Percentiles rank a stretch among this genome's conserved stretches.
Conservation (phyloP, 2,113 vertebrate genomes). For the Coryphaenoides rupestris region DNA sequence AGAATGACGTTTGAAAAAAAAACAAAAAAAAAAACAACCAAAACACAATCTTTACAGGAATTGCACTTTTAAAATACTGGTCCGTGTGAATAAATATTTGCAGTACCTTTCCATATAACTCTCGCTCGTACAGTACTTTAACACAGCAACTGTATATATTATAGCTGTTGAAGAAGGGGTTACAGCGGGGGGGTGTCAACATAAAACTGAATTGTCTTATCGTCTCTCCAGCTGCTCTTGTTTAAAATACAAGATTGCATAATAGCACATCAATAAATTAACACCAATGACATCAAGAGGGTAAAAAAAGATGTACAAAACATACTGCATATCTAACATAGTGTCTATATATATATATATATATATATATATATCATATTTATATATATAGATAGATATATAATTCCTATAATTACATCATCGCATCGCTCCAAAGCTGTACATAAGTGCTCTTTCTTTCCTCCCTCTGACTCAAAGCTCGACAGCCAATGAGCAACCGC, state of each 20-base stretch:
- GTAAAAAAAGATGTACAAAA: slow-evolving; percentile 71
- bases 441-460: slow-evolving; percentile 51
- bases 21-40: too few species aligned
- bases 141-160: slow-evolving; percentile 62
- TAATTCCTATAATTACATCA: slow-evolving; percentile 64
- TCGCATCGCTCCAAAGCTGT: slow-evolving; percentile 60
- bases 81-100: slow-evolving; percentile 62
- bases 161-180: slow-evolving; percentile 46
- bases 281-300: slow-evolving; percentile 64
- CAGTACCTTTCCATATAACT: slow-evolving; percentile 61
- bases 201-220: slow-evolving; percentile 46
- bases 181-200: slow-evolving; percentile 18
- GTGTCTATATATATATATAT: slow-evolving; percentile 35
- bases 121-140: slow-evolving; percentile 67
- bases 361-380: slow-evolving; percentile 59
- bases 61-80: slow-evolving; percentile 73
- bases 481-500: slow-evolving; percentile 1
- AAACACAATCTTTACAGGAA: slow-evolving; percentile 76
- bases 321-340: slow-evolving; percentile 70
- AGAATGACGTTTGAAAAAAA: slow-evolving; percentile 79
- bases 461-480: slow-evolving; percentile 22
- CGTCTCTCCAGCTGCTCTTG: slow-evolving; percentile 67
- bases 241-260: slow-evolving; percentile 71
- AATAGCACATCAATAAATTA: slow-evolving; percentile 69
- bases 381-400: slow-evolving; percentile 28